A percentile compares a stretch with the other conserved stretches of the same genome.
Conservation (phyloP, 2,113 vertebrate species). For the Hippolais icterina region DNA sequence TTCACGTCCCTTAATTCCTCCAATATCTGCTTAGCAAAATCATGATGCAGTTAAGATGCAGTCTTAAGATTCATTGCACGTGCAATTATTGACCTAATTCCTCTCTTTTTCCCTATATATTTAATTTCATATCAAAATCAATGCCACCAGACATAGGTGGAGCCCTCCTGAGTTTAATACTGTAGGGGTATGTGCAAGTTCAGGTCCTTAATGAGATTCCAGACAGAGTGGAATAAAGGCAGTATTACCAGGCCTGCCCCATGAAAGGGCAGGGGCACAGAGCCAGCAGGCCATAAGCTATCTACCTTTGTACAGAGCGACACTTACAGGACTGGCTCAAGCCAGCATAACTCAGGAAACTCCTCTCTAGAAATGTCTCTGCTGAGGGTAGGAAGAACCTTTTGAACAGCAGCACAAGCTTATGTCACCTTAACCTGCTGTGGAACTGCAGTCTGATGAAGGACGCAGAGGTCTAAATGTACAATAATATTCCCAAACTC, state of each 20-base stretch:
- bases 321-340: not conserved
- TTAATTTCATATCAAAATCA: not conserved
- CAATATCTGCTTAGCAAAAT: not conserved
- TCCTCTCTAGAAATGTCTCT: not conserved
- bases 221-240: not conserved
- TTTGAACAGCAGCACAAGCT: not conserved
- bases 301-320: not conserved
- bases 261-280: not conserved
- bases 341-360: not conserved
- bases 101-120: not conserved
- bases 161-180: not conserved
- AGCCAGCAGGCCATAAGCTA: not conserved
- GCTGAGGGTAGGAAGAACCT: not conserved
- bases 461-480: not conserved
- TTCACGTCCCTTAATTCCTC: not conserved
- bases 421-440: not conserved
- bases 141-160: not conserved
- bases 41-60: not conserved
- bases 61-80: rapidly evolving
- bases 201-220: not conserved
- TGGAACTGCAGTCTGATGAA: not conserved
- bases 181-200: not conserved
- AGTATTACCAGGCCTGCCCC: not conserved
- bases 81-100: not conserved
- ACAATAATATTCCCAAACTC: not conserved